phyloP scores from a whole-genome alignment of 2,888 invertebrate species.

The Nysson spinosus region DNA sequence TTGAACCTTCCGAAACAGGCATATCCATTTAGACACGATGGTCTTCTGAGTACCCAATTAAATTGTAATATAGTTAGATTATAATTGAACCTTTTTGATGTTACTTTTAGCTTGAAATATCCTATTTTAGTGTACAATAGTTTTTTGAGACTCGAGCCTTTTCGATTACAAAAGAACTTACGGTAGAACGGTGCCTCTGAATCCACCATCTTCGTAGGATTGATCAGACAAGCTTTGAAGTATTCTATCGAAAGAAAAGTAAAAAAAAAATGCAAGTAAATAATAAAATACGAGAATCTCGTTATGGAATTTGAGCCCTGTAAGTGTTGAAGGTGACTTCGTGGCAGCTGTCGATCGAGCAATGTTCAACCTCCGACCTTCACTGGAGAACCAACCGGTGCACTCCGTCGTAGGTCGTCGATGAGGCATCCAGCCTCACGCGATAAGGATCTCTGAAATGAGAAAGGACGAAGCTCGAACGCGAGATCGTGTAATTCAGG shows the following conservation, averaged over 20 bases:
- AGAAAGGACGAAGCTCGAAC: slow-evolving; percentile 34
- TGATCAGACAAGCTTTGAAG: slow-evolving; percentile 10
- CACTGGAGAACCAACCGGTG: slow-evolving; percentile 24
- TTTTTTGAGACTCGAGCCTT: too few relatives aligned
- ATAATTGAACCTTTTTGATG: too few relatives aligned
- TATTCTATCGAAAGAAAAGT: slow-evolving; percentile 7
- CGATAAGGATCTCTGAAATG: slow-evolving; percentile 54
- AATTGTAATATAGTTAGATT: too few relatives aligned
- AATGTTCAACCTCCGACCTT: slow-evolving; percentile 59
- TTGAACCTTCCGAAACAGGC: too few relatives aligned
- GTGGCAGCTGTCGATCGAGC: slow-evolving; percentile 63
- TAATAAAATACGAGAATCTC: slow-evolving; percentile 31
- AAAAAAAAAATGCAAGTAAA: slow-evolving; percentile 22
- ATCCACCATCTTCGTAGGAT: too few relatives aligned
- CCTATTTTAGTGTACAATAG: too few relatives aligned
- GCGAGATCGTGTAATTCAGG: slow-evolving; percentile 53
- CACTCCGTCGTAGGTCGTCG: slow-evolving; percentile 53
- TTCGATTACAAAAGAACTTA: too few relatives aligned
- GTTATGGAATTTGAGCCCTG: slow-evolving; percentile 55
- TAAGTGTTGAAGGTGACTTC: slow-evolving; percentile 41
- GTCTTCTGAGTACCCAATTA: too few relatives aligned
- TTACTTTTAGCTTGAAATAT: too few relatives aligned
- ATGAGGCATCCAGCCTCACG: slow-evolving; percentile 51
- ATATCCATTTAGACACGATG: too few relatives aligned
- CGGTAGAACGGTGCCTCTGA: too few relatives aligned